A percentile compares a stretch with the other conserved stretches of the same genome.
These are phyloP conservation scores for Sciurus niger DNA, from an alignment of 2,113 vertebrate species.

Conservation along the genomic window DNA sequence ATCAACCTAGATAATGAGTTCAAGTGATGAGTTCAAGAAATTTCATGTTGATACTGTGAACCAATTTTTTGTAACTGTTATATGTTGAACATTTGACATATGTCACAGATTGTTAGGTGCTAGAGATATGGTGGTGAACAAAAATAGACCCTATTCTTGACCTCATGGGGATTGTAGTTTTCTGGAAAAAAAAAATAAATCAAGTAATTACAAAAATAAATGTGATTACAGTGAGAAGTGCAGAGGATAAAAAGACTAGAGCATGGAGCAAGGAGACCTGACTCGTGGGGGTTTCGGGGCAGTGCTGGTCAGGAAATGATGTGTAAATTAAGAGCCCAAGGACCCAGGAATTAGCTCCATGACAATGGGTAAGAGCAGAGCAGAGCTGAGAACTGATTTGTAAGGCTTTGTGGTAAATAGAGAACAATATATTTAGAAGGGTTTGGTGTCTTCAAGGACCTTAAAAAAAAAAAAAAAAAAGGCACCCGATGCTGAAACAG, in stretches of 20 bases:
- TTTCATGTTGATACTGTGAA: not conserved
- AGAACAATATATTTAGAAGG: not conserved
- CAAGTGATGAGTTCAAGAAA: slow-evolving; percentile 28
- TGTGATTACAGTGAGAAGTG: not conserved
- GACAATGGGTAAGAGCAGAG: not conserved
- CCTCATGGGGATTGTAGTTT: not conserved
- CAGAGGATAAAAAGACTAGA: not conserved
- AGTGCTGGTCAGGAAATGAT: not conserved
- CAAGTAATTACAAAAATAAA: slow-evolving; percentile 10
- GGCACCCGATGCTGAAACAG: not conserved
- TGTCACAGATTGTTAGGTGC: slow-evolving; percentile 8
- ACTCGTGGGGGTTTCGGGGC: too few relatives aligned
- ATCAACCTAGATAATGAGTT: slow-evolving; percentile 12
- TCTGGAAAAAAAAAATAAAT: slow-evolving; percentile 13
- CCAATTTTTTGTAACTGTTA: slow-evolving; percentile 21
- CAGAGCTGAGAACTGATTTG: not conserved
- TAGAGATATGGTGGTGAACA: slow-evolving; percentile 13
- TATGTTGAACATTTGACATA: not conserved
- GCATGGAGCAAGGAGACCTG: not conserved
- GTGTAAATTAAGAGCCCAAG: not conserved
- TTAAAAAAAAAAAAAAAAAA: not conserved
- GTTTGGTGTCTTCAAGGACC: not conserved
- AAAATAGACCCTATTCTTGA: slow-evolving; percentile 30
- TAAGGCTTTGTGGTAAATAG: not conserved
- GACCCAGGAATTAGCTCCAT: not conserved